Evolutionary conservation across 2,888 invertebrate species (phyloP).

Genomic region (Diadromus collaris): DNA sequence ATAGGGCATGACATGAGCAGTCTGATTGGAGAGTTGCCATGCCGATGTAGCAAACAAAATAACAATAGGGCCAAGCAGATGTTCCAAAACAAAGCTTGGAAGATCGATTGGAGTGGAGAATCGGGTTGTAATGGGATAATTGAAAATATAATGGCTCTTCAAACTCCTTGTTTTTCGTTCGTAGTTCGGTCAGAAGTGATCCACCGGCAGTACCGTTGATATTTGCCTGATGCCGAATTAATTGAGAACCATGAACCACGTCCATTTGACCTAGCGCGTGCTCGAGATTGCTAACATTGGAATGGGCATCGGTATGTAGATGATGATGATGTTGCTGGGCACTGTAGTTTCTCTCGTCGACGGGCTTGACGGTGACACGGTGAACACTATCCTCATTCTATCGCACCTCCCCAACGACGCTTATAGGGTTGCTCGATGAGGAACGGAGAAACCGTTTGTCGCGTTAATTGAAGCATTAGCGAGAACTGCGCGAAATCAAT

Average conservation of each 20-base stretch:
- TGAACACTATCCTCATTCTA: constrained; percentile 9
- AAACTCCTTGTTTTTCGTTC: not conserved
- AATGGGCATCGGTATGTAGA: not conserved
- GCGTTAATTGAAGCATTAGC: constrained; percentile 47
- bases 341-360: not conserved
- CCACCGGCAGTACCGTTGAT: not conserved
- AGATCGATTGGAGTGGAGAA: not conserved
- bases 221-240: not conserved
- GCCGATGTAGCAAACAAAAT: not conserved
- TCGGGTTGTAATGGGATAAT: constrained; percentile 3
- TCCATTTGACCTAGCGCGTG: not conserved
- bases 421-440: not conserved
- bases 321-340: not conserved
- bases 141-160: constrained; percentile 5
- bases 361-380: not conserved
- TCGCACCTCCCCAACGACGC: not conserved
- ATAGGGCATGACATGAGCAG: not conserved
- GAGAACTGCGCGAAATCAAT: constrained; percentile 12
- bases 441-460: constrained; percentile 20
- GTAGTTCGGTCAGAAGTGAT: not conserved
- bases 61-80: not conserved
- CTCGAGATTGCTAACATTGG: not conserved
- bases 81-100: not conserved
- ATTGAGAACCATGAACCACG: not conserved
- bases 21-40: not conserved